Percentiles rank a stretch among this genome's conserved stretches.
Evolutionary conservation across 2,797 vertebrate genomes (phyloP).

Genomic region (Cygnus olor): DNA sequence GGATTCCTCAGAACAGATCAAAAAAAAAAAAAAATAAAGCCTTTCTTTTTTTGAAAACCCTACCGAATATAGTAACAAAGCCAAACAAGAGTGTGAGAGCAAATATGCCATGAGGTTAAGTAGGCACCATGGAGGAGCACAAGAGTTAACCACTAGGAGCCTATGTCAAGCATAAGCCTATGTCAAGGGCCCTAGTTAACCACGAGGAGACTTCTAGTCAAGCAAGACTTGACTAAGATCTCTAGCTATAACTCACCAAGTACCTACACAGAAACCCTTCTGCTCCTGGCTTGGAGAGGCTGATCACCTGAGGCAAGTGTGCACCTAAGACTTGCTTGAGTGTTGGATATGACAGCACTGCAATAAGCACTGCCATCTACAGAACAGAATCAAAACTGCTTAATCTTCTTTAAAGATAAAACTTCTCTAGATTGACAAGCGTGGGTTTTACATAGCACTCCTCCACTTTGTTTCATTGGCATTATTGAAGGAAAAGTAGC

Average conservation of each 20-base stretch:
- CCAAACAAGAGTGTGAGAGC: background rate
- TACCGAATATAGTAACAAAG: background rate
- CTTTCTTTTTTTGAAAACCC: no score
- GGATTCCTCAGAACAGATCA: background rate
- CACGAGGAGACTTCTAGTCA: background rate
- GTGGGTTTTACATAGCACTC: slow-evolving; percentile 7
- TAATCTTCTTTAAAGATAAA: background rate
- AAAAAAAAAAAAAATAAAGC: background rate
- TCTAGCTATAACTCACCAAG: background rate
- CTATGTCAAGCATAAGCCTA: no score
- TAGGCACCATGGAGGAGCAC: background rate
- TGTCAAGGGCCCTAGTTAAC: no score
- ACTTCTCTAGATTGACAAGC: background rate
- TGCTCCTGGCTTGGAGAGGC: background rate
- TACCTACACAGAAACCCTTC: background rate
- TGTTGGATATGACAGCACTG: background rate
- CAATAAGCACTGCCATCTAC: background rate
- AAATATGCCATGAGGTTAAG: background rate
- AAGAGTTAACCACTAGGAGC: background rate
- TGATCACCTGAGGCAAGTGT: background rate
- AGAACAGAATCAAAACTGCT: background rate
- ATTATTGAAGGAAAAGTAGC: background rate
- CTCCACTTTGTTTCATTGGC: background rate
- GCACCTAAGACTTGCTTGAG: background rate
- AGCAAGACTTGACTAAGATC: background rate